phyloP scores from a whole-genome alignment of 2,888 invertebrate species.

The Parnassius apollo region DNA sequence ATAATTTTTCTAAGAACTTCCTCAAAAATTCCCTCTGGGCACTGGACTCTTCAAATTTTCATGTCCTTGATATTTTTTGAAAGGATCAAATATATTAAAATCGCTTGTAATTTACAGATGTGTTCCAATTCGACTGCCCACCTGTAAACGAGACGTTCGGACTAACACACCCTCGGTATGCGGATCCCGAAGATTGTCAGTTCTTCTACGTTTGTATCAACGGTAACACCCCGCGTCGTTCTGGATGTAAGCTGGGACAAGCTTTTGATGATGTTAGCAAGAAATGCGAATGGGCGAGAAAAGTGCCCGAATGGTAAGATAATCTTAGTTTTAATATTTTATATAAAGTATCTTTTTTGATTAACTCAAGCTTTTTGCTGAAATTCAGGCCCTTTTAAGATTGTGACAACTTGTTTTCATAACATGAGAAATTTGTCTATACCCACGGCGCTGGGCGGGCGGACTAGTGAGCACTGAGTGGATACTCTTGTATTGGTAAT shows the following conservation, averaged over 20 bases:
- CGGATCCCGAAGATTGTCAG: slow-evolving; percentile 94
- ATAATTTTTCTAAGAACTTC: too few species aligned
- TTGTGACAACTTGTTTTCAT: too few species aligned
- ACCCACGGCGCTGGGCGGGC: too few species aligned
- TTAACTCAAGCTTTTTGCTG: too few species aligned
- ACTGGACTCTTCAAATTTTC: too few species aligned
- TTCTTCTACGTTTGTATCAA: slow-evolving; percentile 96
- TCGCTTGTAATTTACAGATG: slow-evolving; percentile 73
- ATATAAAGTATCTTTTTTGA: background rate
- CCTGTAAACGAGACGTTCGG: slow-evolving; percentile 87
- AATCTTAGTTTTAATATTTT: background rate
- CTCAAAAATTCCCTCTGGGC: too few species aligned
- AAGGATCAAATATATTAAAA: background rate
- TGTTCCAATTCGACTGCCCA: slow-evolving; percentile 92
- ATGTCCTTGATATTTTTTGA: background rate
- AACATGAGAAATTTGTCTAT: too few species aligned
- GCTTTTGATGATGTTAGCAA: slow-evolving; percentile 91
- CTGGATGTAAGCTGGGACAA: slow-evolving; percentile 93
- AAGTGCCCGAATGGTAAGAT: slow-evolving; percentile 93
- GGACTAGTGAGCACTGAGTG: too few species aligned
- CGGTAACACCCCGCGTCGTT: slow-evolving; percentile 90
- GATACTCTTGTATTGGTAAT: too few species aligned
- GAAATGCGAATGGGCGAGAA: slow-evolving; percentile 92
- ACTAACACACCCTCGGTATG: slow-evolving; percentile 90
- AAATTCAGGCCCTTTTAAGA: too few species aligned